Evolutionary conservation across 2,113 vertebrate species (phyloP).

Genomic region (Glareola pratincola): DNA sequence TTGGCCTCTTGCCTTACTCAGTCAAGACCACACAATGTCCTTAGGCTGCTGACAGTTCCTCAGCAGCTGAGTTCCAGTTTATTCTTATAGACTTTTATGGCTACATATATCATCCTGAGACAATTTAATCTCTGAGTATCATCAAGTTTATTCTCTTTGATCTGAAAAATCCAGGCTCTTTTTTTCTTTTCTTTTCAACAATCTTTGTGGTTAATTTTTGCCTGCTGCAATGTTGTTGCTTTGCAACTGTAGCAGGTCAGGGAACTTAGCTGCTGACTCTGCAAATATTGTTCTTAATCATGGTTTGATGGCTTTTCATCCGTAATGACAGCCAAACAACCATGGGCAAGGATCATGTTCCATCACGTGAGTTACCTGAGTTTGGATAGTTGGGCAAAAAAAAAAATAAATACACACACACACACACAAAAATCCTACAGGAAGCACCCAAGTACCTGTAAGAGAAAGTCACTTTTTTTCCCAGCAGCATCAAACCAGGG

Average conservation of each 20-base stretch:
- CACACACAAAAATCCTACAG: neutral
- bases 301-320: slow-evolving; percentile 11
- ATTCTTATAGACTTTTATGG: slow-evolving; percentile 51
- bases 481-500: neutral
- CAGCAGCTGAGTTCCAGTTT: neutral
- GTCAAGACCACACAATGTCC: neutral
- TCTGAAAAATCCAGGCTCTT: slow-evolving; percentile 16
- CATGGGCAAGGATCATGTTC: neutral
- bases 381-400: neutral
- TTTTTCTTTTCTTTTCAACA: slow-evolving; percentile 25
- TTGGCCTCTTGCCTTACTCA: neutral
- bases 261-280: slow-evolving; percentile 26
- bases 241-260: slow-evolving; percentile 15
- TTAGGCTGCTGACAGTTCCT: neutral
- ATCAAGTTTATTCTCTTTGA: slow-evolving; percentile 47
- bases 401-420: neutral
- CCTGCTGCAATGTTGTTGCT: neutral
- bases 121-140: slow-evolving; percentile 56
- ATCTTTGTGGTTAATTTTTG: slow-evolving; percentile 51
- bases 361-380: neutral
- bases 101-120: slow-evolving; percentile 35
- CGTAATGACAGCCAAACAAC: neutral
- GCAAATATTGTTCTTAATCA: slow-evolving; percentile 41
- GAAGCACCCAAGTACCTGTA: neutral
- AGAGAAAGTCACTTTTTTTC: neutral